Base-by-base conservation (phyloP, 2,888 invertebrate genomes). In the Spialia ferax region DNA sequence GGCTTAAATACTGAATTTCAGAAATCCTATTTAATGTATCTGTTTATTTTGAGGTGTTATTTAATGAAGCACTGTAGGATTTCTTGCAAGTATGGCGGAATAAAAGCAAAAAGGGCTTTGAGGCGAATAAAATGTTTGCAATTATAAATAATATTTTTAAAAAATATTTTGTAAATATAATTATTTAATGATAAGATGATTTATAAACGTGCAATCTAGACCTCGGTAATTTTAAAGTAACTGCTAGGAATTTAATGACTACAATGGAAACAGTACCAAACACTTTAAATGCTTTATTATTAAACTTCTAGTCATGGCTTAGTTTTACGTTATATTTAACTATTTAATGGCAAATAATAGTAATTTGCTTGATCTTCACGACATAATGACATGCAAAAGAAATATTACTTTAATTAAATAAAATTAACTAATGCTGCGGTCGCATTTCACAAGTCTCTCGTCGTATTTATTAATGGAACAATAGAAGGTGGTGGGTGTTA, bases 91-190 rank as follows among this genome's bases (percentile, higher is more conserved):
- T 32, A 38, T 38, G 35, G 57, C 38, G 26, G 26, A 38, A 22
- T 23, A 56, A 50, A 48, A 61, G 4, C 55, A 48, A 45, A 23
- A 67, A 79, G 77, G 71, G 85, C 85, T 86, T 42, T 85, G 76
- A 75, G 69, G 79, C 79, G 75, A 75, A 75, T 77, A 79, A 81
- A 82, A 85, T 77, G 76, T 79, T 87, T 84, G 87, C 86, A 82
- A 84, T 82, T 86, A 88, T 86, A 86, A 88, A 88, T 88, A 86
- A 88, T 91, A 90, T 90, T 89, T 89, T 88, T 85, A 90, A 67
- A 93, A 90, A 77, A 87, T 87, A 90, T 90, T 88, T 87, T 93
- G 93, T 93, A 92, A 86, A 93, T 92, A 92, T 92, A 20, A 91
- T 87, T 73, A 74, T 81, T 81, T 78, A 77, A 72, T 77, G 52